Evolutionary conservation across 2,113 vertebrate species (phyloP).

Genomic region (Pyxicephalus adspersus): DNA sequence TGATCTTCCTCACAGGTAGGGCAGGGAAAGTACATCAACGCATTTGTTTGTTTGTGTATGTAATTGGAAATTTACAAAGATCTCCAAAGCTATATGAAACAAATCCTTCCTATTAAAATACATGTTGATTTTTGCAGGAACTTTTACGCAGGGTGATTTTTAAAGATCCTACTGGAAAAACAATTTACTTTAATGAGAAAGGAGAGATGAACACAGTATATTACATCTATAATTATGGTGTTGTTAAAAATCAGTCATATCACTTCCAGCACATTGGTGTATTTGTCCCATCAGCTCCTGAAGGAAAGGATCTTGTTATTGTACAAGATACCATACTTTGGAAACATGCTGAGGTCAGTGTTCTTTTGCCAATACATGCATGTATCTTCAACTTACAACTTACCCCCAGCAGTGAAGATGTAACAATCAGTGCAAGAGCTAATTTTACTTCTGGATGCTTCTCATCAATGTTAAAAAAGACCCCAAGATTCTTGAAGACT

Average conservation of each 20-base stretch:
- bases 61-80: neutral
- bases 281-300: neutral
- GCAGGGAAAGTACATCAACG: no score
- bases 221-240: neutral
- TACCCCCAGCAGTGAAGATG: no score
- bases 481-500: no score
- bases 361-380: neutral
- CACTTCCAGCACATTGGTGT: neutral
- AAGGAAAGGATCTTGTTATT: neutral
- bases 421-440: no score
- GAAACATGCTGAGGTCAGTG: neutral
- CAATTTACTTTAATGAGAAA: neutral
- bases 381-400: no score
- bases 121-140: neutral
- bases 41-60: neutral
- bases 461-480: no score
- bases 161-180: constrained; percentile 11
- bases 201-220: neutral
- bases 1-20: no score
- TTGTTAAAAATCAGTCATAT: neutral
- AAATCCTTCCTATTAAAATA: no score
- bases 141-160: constrained; percentile 12
- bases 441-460: no score
- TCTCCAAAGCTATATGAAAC: no score
- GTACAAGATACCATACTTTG: neutral